Conservation (phyloP, 1,140 invertebrate species). For the Bombus polaris region DNA sequence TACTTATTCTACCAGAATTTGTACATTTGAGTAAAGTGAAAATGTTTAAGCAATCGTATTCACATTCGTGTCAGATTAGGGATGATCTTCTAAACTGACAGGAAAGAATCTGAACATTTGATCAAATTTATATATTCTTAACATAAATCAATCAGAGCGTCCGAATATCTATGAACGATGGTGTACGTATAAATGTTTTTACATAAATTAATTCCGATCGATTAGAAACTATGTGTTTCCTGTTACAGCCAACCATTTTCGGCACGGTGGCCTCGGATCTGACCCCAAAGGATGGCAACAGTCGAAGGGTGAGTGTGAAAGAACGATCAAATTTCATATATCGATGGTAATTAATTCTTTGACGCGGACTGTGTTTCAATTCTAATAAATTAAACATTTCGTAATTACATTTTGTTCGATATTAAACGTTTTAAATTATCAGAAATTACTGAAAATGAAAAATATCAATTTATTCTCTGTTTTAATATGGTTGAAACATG, state of each 20-base stretch:
- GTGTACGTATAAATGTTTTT: not conserved
- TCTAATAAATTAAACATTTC: not conserved
- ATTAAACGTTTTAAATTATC: not conserved
- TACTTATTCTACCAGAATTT: too few relatives aligned
- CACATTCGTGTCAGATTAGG: too few relatives aligned
- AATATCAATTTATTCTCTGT: not conserved
- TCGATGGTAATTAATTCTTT: slow-evolving; percentile 12
- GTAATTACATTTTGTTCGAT: not conserved
- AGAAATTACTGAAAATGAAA: not conserved
- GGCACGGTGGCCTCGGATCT: slow-evolving; percentile 86
- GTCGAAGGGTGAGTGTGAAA: slow-evolving; percentile 83
- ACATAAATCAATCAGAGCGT: not conserved
- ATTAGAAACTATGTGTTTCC: slow-evolving; percentile 1
- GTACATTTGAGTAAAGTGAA: too few relatives aligned
- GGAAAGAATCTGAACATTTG: too few relatives aligned
- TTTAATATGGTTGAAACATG: not conserved
- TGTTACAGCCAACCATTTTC: slow-evolving; percentile 86
- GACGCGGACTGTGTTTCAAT: not conserved
- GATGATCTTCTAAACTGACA: too few relatives aligned
- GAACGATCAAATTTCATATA: not conserved
- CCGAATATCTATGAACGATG: not conserved
- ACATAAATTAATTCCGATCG: not conserved
- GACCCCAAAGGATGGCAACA: slow-evolving; percentile 84
- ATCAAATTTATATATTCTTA: not conserved
- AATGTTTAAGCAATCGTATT: too few relatives aligned